Percentiles rank a stretch among this genome's conserved stretches.
These are phyloP conservation scores for Polyergus mexicanus DNA, from an alignment of 1,140 invertebrate genomes.

Conservation along the genomic window DNA sequence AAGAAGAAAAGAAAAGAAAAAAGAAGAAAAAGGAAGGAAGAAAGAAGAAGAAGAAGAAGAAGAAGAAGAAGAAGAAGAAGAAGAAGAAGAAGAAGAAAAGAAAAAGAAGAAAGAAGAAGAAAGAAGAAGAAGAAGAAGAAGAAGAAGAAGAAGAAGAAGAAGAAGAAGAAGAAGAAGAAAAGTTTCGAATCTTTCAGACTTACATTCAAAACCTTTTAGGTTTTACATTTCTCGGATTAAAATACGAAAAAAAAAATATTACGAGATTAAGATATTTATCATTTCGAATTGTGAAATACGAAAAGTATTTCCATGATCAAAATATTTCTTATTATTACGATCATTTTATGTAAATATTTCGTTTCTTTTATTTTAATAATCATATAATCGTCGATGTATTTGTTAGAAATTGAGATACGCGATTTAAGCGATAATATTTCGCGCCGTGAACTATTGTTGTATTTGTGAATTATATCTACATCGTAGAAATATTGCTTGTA, in stretches of 20 bases:
- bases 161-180: too few relatives aligned
- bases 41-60: too few relatives aligned
- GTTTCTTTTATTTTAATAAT: not conserved
- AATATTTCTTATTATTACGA: not conserved
- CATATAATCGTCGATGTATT: not conserved
- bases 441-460: not conserved
- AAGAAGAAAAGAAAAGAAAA: too few relatives aligned
- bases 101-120: too few relatives aligned
- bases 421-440: not conserved
- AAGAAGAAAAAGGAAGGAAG: too few relatives aligned
- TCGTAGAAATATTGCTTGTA: not conserved
- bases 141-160: too few relatives aligned
- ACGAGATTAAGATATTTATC: conserved; percentile 27
- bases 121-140: too few relatives aligned
- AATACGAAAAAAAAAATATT: conserved; percentile 33
- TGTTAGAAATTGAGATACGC: not conserved
- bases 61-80: too few relatives aligned
- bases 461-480: not conserved
- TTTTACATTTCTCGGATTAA: not conserved
- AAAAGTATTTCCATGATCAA: not conserved
- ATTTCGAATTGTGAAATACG: conserved; percentile 21
- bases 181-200: conserved; percentile 26
- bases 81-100: too few relatives aligned
- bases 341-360: conserved; percentile 1
- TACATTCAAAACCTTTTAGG: not conserved